phyloP scores from a whole-genome alignment of 1,140 invertebrate species.

The Drosophila mauritiana region DNA sequence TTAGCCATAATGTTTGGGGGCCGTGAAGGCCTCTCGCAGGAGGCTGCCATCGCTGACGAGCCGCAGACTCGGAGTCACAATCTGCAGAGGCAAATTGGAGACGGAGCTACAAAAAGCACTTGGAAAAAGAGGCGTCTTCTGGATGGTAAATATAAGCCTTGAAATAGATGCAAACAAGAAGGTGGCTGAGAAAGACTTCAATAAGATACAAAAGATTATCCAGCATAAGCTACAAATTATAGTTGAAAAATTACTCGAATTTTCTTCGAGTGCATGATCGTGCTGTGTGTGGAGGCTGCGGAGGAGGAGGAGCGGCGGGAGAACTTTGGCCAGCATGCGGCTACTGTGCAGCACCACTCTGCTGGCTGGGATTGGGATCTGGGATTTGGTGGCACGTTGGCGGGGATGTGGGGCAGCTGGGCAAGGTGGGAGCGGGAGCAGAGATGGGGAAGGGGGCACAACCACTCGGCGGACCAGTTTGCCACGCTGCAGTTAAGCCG shows the following conservation, averaged over 20 bases:
- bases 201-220: no score
- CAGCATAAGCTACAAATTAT: no score
- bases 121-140: neutral
- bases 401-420: conserved; percentile 4
- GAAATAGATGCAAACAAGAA: neutral
- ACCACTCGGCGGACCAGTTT: conserved; percentile 62
- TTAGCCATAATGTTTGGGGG: conserved; percentile 69
- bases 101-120: conserved; percentile 9
- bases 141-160: neutral
- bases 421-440: neutral
- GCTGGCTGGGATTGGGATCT: conserved; percentile 1
- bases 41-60: conserved; percentile 23
- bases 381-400: neutral
- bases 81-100: conserved; percentile 6
- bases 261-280: conserved; percentile 23
- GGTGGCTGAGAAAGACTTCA: no score
- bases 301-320: neutral
- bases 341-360: conserved; percentile 44
- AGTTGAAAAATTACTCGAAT: neutral
- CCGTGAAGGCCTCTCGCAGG: conserved; percentile 42
- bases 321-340: conserved; percentile 55
- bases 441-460: neutral
- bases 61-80: conserved; percentile 10
- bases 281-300: conserved; percentile 42
- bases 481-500: conserved; percentile 71